Conservation (phyloP, 1,140 invertebrate genomes). For the Phocides pigmalion region DNA sequence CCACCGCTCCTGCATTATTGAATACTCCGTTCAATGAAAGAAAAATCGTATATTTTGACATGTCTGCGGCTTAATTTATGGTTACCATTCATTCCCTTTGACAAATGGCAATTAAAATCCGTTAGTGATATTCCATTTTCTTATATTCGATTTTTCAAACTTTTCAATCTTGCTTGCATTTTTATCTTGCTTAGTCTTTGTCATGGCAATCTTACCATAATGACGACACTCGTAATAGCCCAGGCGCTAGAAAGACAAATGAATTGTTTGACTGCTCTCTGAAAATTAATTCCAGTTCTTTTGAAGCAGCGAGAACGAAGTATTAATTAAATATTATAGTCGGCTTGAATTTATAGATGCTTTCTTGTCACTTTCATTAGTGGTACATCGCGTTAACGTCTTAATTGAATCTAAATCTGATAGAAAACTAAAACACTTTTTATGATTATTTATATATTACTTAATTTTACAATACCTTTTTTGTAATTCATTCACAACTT, state of each 20-base stretch:
- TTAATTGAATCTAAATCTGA: not conserved
- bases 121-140: conserved; percentile 35
- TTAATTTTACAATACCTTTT: too few species aligned
- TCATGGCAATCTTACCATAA: conserved; percentile 30
- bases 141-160: conserved; percentile 32
- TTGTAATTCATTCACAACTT: too few species aligned
- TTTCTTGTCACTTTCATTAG: conserved; percentile 5
- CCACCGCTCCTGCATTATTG: conserved; percentile 66
- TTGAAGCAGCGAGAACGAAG: conserved; percentile 7
- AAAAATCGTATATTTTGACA: conserved; percentile 79
- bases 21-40: conserved; percentile 70
- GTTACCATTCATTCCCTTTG: conserved; percentile 64
- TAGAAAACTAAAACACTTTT: too few species aligned
- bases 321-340: conserved; percentile 27
- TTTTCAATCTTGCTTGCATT: conserved; percentile 15
- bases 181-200: conserved; percentile 28
- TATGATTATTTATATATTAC: too few species aligned
- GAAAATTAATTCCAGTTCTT: conserved; percentile 31
- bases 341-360: conserved; percentile 19
- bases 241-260: conserved; percentile 27
- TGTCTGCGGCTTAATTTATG: conserved; percentile 64
- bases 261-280: conserved; percentile 31
- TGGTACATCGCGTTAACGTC: not conserved
- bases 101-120: conserved; percentile 73
- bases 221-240: conserved; percentile 23